phyloP scores from a whole-genome alignment of 2,113 vertebrate genomes.

The Xiphophorus maculatus region DNA sequence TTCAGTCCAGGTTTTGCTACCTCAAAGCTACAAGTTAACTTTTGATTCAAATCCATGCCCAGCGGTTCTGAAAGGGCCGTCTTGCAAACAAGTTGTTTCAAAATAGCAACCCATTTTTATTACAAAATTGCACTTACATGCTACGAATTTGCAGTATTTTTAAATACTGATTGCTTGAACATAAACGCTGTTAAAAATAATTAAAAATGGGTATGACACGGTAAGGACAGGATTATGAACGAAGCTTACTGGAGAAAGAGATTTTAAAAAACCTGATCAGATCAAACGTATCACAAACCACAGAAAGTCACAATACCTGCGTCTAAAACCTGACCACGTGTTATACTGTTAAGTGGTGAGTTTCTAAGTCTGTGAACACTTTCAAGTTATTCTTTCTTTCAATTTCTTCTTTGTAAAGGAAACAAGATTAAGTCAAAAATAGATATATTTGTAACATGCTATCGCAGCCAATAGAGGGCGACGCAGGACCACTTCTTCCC shows the following conservation, averaged over 20 bases:
- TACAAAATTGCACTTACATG: neutral
- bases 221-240: neutral
- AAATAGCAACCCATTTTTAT: neutral
- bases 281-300: neutral
- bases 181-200: neutral
- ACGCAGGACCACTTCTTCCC: neutral
- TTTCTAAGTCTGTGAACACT: neutral
- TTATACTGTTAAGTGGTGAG: neutral
- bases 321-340: neutral
- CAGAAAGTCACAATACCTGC: neutral
- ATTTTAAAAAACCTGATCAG: neutral
- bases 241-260: neutral
- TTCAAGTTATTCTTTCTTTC: neutral
- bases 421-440: neutral
- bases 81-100: too few species aligned
- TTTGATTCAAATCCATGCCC: slow-evolving; percentile 44
- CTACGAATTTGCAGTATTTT: neutral
- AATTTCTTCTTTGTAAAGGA: neutral
- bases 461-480: slow-evolving; percentile 34
- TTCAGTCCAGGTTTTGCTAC: slow-evolving; percentile 66
- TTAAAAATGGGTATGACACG: neutral
- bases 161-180: neutral
- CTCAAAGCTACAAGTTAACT: slow-evolving; percentile 50
- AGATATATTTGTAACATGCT: neutral
- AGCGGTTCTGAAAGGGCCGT: neutral